Evolutionary conservation across 2,888 invertebrate genomes (phyloP), one percentile per base, ranked within the genome.

Genomic region (Byasa hedistus): DNA sequence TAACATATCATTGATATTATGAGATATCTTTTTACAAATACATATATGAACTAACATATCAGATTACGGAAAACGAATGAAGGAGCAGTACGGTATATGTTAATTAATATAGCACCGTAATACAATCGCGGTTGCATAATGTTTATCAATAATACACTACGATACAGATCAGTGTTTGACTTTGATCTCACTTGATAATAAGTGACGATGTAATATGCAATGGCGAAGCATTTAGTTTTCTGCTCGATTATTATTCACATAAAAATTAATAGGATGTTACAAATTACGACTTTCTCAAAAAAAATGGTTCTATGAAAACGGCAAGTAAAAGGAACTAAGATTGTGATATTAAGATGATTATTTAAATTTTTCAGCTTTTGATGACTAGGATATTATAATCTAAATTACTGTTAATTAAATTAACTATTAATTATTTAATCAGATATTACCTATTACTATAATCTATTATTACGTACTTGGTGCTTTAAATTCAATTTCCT

Each of bases 41-140:
- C 15, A 23, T 23, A 54, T 23, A 21, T 54, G 22, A 21, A 23
- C 3, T 23, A 39, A 15, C 3, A 56, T 56, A 56, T 56, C 56
- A n/a, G 17, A 56, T 56, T 56, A 56, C 56, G 56, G 56, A 56
- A 55, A 55, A 55, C 55, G 24, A 27, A 17, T 27, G 17, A 27
- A 27, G 3, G 24, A 27, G 1, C 54, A 4, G n/a, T 15, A 61
- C 22, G 22, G 21, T 48, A 22, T 27, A 7, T 17, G 12, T 7
- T 61, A 61, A n/a, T 44, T 32, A 36, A 32, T 51, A 52, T 15
- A 39, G 36, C 19, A 36, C 36, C 23, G 56, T 56, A 56, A 56
- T 17, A 23, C n/a, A 54, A 48, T 48, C 48, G 48, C n/a, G 8
- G 48, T 3, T n/a, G 48, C 5, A 48, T 8, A 39, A 39, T 48